phyloP scores from a whole-genome alignment of 2,113 vertebrate species.

The Psittacula cyanocephala region DNA sequence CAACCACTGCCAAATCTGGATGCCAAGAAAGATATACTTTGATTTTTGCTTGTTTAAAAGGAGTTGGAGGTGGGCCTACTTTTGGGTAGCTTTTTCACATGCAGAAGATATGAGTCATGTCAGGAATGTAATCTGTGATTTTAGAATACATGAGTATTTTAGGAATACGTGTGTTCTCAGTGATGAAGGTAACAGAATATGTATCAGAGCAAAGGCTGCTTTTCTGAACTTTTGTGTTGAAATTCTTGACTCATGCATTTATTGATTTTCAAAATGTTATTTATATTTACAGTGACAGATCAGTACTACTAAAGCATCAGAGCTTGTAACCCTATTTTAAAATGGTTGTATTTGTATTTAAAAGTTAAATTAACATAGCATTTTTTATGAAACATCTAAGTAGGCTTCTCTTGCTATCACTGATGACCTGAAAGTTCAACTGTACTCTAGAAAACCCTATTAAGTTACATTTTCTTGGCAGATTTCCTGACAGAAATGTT shows the following conservation, averaged over 20 bases:
- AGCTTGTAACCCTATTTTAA: background rate
- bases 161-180: background rate
- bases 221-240: background rate
- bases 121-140: background rate
- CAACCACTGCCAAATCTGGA: background rate
- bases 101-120: background rate
- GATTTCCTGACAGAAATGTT: background rate
- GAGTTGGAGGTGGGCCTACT: background rate
- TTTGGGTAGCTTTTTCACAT: background rate
- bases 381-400: background rate
- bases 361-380: background rate
- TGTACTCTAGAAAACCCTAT: background rate
- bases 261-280: background rate
- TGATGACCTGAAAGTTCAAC: background rate
- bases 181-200: background rate
- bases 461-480: background rate
- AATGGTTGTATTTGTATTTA: background rate
- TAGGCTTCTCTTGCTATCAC: background rate
- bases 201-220: background rate
- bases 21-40: background rate
- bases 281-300: background rate
- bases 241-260: background rate
- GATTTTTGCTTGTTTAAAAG: background rate
- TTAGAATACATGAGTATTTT: background rate
- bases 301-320: background rate